A percentile compares a stretch with the other conserved stretches of the same genome.
Conservation (phyloP, 1,140 invertebrate genomes). For the Watersipora subatra region DNA sequence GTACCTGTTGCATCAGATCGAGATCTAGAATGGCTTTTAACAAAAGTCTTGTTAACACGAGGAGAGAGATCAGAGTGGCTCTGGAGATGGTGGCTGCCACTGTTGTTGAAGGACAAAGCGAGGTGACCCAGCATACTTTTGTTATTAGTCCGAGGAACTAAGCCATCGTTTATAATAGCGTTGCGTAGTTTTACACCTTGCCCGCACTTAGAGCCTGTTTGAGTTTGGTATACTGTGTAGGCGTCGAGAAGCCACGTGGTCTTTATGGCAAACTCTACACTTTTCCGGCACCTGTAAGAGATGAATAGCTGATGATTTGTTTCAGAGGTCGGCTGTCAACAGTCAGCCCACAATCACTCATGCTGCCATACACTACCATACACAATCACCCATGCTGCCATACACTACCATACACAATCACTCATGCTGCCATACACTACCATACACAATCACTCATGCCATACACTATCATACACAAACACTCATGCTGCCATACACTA, state of each 20-base stretch:
- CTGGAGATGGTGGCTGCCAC: slow-evolving; percentile 4
- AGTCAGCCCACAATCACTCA: too few relatives aligned
- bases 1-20: slow-evolving; percentile 69
- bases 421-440: too few relatives aligned
- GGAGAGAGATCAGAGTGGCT: slow-evolving; percentile 11
- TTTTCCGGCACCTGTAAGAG: slow-evolving; percentile 65
- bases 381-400: too few relatives aligned
- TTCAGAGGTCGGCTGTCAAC: too few relatives aligned
- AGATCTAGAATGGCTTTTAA: slow-evolving; percentile 72
- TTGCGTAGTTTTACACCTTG: slow-evolving; percentile 73
- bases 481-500: too few relatives aligned
- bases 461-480: too few relatives aligned
- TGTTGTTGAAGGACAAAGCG: slow-evolving; percentile 6
- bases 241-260: slow-evolving; percentile 90
- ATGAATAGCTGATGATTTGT: too few relatives aligned
- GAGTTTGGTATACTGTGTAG: slow-evolving; percentile 62
- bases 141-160: too few relatives aligned
- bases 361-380: too few relatives aligned
- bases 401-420: too few relatives aligned
- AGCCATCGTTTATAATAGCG: slow-evolving; percentile 72
- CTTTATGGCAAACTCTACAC: slow-evolving; percentile 85
- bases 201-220: slow-evolving; percentile 64
- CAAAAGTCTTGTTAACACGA: slow-evolving; percentile 14
- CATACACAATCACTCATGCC: too few relatives aligned
- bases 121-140: slow-evolving; percentile 8